phyloP scores from a whole-genome alignment of 1,140 invertebrate genomes.

The Pseudomyrmex flavicornis region DNA sequence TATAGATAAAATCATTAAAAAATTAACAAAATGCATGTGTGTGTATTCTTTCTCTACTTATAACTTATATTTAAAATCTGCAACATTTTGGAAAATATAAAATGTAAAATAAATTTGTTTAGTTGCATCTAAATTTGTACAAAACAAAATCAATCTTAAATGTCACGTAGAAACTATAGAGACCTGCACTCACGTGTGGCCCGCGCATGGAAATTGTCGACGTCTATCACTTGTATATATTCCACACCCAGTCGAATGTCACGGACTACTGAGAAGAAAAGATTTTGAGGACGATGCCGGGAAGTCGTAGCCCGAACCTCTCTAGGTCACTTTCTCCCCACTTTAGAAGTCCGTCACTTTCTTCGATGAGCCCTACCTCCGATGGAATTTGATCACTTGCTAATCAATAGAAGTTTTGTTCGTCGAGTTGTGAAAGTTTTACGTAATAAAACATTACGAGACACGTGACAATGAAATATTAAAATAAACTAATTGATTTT shows the following conservation, averaged over 20 bases:
- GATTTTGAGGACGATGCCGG: slow-evolving; percentile 35
- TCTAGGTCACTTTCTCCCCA: slow-evolving; percentile 81
- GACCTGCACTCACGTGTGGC: neutral
- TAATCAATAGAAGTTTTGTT: neutral
- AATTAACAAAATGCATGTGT: no score
- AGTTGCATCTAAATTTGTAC: neutral
- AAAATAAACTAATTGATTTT: neutral
- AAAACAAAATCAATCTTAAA: no score
- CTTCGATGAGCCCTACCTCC: slow-evolving; percentile 63
- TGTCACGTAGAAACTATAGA: neutral
- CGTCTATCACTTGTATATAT: neutral
- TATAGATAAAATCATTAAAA: no score
- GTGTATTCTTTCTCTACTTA: neutral
- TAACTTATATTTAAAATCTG: neutral
- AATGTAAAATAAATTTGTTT: neutral
- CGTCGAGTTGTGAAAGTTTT: neutral
- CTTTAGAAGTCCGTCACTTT: slow-evolving; percentile 77
- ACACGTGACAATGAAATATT: neutral
- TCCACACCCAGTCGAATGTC: slow-evolving; percentile 51
- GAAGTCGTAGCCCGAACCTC: slow-evolving; percentile 61
- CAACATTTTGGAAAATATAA: neutral
- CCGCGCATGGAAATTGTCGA: neutral
- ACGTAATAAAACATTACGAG: neutral
- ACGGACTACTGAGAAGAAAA: slow-evolving; percentile 59
- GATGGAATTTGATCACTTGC: slow-evolving; percentile 14